These are phyloP conservation scores for Gambusia yucatana DNA, from an alignment of 2,797 vertebrate genomes.

Conservation along the genomic window DNA sequence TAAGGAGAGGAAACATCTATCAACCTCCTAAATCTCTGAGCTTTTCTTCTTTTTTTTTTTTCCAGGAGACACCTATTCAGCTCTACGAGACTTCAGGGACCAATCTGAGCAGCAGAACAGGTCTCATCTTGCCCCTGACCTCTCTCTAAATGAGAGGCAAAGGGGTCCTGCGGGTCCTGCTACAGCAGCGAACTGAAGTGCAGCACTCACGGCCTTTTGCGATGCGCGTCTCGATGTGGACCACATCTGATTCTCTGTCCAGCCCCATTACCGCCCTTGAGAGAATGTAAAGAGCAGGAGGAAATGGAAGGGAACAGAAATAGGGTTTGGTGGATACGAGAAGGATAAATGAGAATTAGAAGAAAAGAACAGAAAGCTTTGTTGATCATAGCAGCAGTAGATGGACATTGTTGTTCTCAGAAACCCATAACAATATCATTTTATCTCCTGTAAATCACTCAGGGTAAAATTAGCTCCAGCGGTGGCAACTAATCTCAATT, in stretches of 20 bases:
- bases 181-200: conserved; percentile 44
- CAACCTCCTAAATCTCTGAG: conserved; percentile 65
- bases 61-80: conserved; percentile 69
- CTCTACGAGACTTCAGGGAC: conserved; percentile 72
- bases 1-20: conserved; percentile 69
- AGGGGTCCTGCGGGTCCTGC: conserved; percentile 66
- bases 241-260: conserved; percentile 94
- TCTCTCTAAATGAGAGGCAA: conserved; percentile 75
- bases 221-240: conserved; percentile 93
- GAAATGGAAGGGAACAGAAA: conserved; percentile 42
- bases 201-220: conserved; percentile 90
- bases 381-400: conserved; percentile 30
- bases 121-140: conserved; percentile 75
- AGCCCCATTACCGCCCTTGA: conserved; percentile 91
- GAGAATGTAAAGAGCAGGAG: conserved; percentile 38
- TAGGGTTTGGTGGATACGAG: conserved; percentile 27
- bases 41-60: conserved; percentile 44
- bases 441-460: conserved; percentile 50
- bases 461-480: conserved; percentile 28
- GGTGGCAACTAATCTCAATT: conserved; percentile 65
- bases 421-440: conserved; percentile 41
- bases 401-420: conserved; percentile 45
- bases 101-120: conserved; percentile 64
- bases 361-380: conserved; percentile 36
- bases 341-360: conserved; percentile 38